Base-by-base conservation (phyloP, 1,140 invertebrate genomes). In the Drosophila dunni region DNA sequence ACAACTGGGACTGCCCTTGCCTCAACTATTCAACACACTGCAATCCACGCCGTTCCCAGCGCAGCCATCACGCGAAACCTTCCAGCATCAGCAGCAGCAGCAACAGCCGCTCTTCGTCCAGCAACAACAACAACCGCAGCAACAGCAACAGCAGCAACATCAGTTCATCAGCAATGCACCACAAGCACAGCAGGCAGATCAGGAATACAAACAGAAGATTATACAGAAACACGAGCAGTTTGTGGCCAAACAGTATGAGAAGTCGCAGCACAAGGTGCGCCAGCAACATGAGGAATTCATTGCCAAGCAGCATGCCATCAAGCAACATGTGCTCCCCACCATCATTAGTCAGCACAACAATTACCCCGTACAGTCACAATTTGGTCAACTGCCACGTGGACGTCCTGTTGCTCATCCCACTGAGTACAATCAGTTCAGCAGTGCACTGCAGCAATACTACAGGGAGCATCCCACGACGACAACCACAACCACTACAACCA, bases 191-290 rank as follows among this genome's bases (percentile, higher is more conserved):
- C 48, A 94, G 93, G 93, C 94, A 81, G 94, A 95, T 70, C 93
- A 91, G 63, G 91, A 92, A 20, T 91, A 91, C 61, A 92, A 95
- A 58, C 94, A 95, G 77, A 93, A 94, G 62, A 93, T 95, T 8
- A 95, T 95, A 70, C 94, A 95, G 76, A 95, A 95, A 84, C 95
- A 95, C 71, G 95, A 95, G 81, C 94, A 95, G 69, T 95, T 95
- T 75, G 94, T 95, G 13, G 94, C 95, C 75, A 95, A 94, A 86
- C 94, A 95, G 80, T 95, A 95, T 73, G 94, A 95, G 80, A 95
- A 95, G 80, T 94, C 95, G 54, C 93, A 95, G 78, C 94, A 95
- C 75, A 95, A 95, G 90, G 95, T 95, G 2, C 93, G 95, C 68
- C 93, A 94, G 77, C 92, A 95, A 56, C 95, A 95, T 77, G 93